These are phyloP conservation scores for Catamblyrhynchus diadema DNA, from an alignment of 2,797 vertebrate species.

Conservation along the genomic window DNA sequence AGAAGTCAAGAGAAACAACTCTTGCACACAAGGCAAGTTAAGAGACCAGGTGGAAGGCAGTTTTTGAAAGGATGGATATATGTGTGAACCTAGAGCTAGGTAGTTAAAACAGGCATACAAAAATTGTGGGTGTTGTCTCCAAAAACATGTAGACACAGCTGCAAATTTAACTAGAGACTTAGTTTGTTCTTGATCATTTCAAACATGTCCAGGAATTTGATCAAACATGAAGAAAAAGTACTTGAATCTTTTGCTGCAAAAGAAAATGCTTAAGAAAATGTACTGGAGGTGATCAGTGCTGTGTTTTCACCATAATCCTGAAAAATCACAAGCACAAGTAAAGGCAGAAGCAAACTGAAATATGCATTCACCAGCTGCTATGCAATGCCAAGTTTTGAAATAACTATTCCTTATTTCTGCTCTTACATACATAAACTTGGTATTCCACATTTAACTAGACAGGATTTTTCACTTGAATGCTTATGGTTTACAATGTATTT, in stretches of 20 bases:
- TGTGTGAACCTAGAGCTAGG: neutral
- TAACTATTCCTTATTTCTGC: neutral
- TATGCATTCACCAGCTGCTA: neutral
- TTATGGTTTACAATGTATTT: neutral
- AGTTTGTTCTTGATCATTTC: neutral
- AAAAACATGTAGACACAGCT: neutral
- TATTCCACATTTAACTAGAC: neutral
- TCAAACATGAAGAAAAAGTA: neutral
- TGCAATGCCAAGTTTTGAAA: neutral
- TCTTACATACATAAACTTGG: neutral
- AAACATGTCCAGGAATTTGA: neutral
- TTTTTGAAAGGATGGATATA: neutral
- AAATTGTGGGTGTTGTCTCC: neutral
- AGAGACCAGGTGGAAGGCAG: neutral
- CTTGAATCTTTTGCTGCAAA: neutral
- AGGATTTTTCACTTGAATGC: neutral
- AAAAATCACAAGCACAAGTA: neutral
- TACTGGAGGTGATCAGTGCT: neutral
- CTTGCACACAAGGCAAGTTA: neutral
- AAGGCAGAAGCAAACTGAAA: neutral
- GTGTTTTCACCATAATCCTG: neutral
- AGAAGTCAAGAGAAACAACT: neutral
- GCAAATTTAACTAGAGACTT: neutral
- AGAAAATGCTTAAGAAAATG: neutral
- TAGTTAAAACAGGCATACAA: neutral